Evolutionary conservation across 2,113 vertebrate genomes (phyloP).

Genomic region (Anolis carolinensis): DNA sequence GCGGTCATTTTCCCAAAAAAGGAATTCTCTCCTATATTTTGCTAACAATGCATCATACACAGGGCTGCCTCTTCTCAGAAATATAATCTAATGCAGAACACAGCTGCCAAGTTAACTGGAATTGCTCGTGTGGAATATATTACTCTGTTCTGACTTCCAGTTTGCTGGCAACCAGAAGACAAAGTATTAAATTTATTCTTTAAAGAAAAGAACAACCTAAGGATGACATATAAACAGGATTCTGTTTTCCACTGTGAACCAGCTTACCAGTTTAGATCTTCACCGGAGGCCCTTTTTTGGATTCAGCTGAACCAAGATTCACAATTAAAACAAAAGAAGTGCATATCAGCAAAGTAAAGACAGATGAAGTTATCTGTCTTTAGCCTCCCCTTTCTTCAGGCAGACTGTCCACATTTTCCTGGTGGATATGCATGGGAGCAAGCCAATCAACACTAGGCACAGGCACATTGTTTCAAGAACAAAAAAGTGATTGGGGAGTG

Average conservation of each 20-base stretch:
- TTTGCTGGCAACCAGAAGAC: neutral
- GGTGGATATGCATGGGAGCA: too few relatives aligned
- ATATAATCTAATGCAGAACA: neutral
- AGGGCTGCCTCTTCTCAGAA: too few relatives aligned
- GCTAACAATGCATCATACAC: neutral
- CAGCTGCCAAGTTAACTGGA: neutral
- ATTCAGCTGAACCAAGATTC: neutral
- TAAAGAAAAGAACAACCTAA: neutral
- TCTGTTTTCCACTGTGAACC: neutral
- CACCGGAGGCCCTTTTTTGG: neutral
- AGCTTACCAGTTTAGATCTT: neutral
- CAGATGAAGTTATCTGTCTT: neutral
- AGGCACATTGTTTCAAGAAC: neutral
- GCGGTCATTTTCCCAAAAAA: neutral
- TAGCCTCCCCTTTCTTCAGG: neutral
- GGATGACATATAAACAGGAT: neutral
- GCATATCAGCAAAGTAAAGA: neutral
- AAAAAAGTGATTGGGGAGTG: too few relatives aligned
- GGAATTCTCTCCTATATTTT: neutral
- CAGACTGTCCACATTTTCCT: too few relatives aligned
- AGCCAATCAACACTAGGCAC: neutral
- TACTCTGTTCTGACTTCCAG: neutral
- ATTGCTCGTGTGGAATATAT: neutral
- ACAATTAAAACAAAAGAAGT: neutral
- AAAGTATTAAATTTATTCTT: neutral